Evolutionary conservation across 2,113 vertebrate genomes (phyloP), one percentile per base, ranked within the genome.

Genomic region (Columbina picui): DNA sequence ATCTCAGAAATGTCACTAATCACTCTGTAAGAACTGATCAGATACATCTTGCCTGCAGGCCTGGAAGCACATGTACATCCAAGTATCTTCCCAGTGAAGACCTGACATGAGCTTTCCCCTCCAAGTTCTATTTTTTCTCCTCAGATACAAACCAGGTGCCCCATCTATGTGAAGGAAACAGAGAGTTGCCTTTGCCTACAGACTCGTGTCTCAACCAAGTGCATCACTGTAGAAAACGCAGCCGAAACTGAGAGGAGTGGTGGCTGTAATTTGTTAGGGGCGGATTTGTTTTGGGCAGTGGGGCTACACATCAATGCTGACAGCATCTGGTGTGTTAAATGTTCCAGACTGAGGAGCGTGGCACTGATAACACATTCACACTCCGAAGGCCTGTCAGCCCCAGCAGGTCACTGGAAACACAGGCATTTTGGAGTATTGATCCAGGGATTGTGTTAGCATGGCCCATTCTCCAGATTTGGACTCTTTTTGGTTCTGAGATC

Each of bases 201-300:
- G 20, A 59, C 20, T 10, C 7, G 1, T 78, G 39, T 14, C 60
- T 43, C 34, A 81, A 50, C 10, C 34, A 78, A 67, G 25, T 12
- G 7, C 4, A 81, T 25, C 41, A 15, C 65, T 20, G 45, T 7
- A 81, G 73, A n/a, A 29, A 56, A 39, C 26, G 36, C 32, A 79
- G 45, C n/a, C n/a, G 57, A 25, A 89, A 60, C 1, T 3, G 68
- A 74, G 38, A 3, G 11, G 36, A 26, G 39, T 29, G 27, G 10
- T 19, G 47, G 41, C 60, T 82, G 7, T 29, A 30, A 96, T 87
- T 84, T 85, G 49, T 91, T 63, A 56, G 1, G n/a, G 38, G 56
- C 53, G 87, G 56, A 60, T 85, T 76, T 96, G 93, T 91, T 95
- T 90, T 56, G 53, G 59, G 77, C 49, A 78, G 43, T 30, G 38